Evolutionary conservation across 2,113 vertebrate genomes (phyloP).

Genomic region (Tragelaphus imberbis): DNA sequence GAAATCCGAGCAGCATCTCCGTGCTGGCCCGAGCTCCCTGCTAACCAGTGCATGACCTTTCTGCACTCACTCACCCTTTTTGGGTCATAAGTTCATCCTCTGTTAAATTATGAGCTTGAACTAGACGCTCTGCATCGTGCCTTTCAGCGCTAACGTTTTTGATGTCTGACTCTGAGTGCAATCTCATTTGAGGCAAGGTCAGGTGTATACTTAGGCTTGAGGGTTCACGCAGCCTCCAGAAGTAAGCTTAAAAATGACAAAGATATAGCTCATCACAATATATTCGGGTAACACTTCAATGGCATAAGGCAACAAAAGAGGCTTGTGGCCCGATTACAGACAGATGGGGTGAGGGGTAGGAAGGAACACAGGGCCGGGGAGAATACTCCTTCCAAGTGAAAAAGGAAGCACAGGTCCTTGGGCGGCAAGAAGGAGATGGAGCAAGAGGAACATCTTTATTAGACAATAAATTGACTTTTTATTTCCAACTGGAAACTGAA

Average conservation of each 20-base stretch:
- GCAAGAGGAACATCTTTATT: not conserved
- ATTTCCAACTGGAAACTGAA: slow-evolving; percentile 32
- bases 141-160: not conserved
- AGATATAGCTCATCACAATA: not conserved
- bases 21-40: not conserved
- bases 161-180: slow-evolving; percentile 25
- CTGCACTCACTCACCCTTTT: not conserved
- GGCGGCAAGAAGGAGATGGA: not conserved
- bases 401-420: not conserved
- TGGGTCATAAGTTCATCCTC: not conserved
- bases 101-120: slow-evolving; percentile 38
- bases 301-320: not conserved
- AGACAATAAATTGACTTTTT: slow-evolving; percentile 26
- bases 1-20: not conserved
- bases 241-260: not conserved
- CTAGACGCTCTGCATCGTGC: not conserved
- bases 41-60: not conserved
- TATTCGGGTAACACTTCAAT: not conserved
- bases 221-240: not conserved
- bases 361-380: fast-evolving
- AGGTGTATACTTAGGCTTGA: not conserved
- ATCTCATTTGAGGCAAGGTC: slow-evolving; percentile 33
- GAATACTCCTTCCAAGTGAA: not conserved
- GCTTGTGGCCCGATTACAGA: not conserved
- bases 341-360: fast-evolving